A percentile compares a stretch with the other conserved stretches of the same genome.
These are phyloP conservation scores for Rhinogobio ventralis DNA, from an alignment of 2,797 vertebrate species.

Conservation along the genomic window DNA sequence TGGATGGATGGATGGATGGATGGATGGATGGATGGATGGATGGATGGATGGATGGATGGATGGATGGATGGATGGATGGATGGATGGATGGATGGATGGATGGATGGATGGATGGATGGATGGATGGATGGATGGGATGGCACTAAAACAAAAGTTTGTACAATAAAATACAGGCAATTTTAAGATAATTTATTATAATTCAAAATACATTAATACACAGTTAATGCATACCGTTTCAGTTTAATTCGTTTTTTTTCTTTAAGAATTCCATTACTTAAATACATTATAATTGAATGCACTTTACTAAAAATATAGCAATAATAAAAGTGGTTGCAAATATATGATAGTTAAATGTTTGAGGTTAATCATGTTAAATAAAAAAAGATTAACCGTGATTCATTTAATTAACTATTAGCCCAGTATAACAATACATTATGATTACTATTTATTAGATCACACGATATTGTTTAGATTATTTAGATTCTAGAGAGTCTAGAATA, in stretches of 20 bases:
- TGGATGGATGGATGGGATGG: background rate
- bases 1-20: background rate
- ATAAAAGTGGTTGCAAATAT: background rate
- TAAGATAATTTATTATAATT: background rate
- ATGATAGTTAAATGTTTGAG: too few relatives aligned
- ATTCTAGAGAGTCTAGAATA: background rate
- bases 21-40: background rate
- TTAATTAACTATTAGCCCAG: background rate
- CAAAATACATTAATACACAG: background rate
- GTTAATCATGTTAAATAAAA: background rate
- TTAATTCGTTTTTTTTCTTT: background rate
- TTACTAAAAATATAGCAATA: background rate
- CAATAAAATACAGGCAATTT: background rate
- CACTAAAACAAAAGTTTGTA: background rate
- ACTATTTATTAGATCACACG: background rate
- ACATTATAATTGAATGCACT: background rate
- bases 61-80: background rate
- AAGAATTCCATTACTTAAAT: background rate
- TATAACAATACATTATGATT: background rate
- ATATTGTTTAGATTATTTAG: background rate
- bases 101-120: background rate
- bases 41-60: background rate
- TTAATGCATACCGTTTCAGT: too few relatives aligned
- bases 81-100: background rate
- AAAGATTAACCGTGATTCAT: background rate